A percentile compares a stretch with the other conserved stretches of the same genome.
These are phyloP conservation scores for Cynocephalus volans DNA, from an alignment of 2,113 vertebrate species.

Conservation along the genomic window DNA sequence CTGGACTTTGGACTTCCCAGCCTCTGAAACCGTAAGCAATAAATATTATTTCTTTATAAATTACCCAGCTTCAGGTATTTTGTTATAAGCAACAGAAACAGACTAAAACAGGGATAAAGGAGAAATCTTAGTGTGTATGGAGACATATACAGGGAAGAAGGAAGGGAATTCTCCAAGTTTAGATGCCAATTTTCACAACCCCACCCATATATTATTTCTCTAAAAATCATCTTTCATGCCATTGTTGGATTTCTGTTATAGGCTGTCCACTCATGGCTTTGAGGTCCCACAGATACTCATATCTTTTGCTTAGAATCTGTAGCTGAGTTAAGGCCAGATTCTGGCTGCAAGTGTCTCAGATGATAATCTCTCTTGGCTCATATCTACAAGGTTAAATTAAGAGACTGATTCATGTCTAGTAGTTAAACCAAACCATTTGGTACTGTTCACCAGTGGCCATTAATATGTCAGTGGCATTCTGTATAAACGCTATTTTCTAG, in stretches of 20 bases:
- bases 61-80: too few species aligned
- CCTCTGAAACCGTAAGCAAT: too few species aligned
- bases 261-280: not conserved
- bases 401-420: slow-evolving; percentile 34
- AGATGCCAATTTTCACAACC: not conserved
- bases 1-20: too few species aligned
- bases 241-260: not conserved
- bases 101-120: not conserved
- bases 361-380: slow-evolving; percentile 51
- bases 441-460: slow-evolving; percentile 62
- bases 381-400: slow-evolving; percentile 52
- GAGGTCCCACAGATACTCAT: not conserved
- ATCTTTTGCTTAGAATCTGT: slow-evolving; percentile 1
- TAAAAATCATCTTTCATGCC: not conserved
- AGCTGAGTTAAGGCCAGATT: not conserved
- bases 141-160: not conserved
- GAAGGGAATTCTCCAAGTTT: not conserved
- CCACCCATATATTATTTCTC: not conserved
- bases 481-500: slow-evolving; percentile 56
- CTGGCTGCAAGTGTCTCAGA: not conserved
- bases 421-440: slow-evolving; percentile 51
- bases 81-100: too few species aligned
- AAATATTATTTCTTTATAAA: too few species aligned
- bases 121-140: not conserved
- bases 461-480: slow-evolving; percentile 46